Base-by-base conservation (phyloP, 2,888 invertebrate genomes). In the Terebella lapidaria region DNA sequence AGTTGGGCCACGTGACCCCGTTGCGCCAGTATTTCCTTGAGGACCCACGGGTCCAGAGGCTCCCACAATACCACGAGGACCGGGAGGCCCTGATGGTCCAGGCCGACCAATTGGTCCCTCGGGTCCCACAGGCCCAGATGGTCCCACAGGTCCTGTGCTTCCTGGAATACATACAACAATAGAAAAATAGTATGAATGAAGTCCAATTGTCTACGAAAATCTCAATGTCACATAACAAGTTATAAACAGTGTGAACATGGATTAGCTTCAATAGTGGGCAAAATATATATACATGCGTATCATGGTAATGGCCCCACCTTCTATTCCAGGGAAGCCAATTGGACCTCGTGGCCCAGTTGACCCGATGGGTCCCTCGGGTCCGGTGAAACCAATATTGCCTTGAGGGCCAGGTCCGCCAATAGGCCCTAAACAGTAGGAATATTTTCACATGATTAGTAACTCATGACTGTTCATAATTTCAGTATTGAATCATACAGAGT, bases 1-100 rank as follows among this genome's bases (percentile, higher is more conserved):
- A 24, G 18, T 49, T 22, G 49, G 49, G 10, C 49, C 49, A 5
- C 5, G 5, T 5, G 5, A 22, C 22, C 63, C 63, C n/a, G 29
- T 60, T 1, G 51, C 10, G 3, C 63, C 63, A 5, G 54, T 54
- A 22, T 1, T 15, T 1, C 63, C 63, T 10, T 51, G 57, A n/a
- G 57, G 30, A 1, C 63, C 63, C 25, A 55, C 49, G 18, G 49
- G 47, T 22, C 63, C 61, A 25, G 58, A 25, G 1, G 20, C 27
- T 3, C 62, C 62, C 3, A 57, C 56, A 25, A 22, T 10, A 5
- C 49, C 49, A 10, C 18, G 22, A 15, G 49, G 49, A 10, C 49
- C 49, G 24, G 18, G 18, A 20, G 49, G 49, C 15, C 49, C 49
- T n/a, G 49, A 20, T 15, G 22, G 5, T 22, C 49, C 49, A 10